Percentiles rank a stretch among this genome's conserved stretches.
Conservation (phyloP, 2,888 invertebrate genomes). For the Aplocera efformata region DNA sequence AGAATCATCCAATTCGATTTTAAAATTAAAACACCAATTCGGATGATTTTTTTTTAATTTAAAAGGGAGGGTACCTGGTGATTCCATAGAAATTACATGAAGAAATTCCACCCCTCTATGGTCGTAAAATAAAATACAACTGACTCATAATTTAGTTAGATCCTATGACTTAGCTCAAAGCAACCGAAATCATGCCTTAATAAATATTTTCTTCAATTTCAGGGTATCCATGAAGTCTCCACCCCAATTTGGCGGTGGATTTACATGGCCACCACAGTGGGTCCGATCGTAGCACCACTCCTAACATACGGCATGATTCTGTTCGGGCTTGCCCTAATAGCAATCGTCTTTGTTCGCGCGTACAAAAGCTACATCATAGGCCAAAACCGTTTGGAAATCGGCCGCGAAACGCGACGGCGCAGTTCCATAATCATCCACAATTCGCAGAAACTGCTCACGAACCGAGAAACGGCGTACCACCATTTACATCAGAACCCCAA, state of each 20-base stretch:
- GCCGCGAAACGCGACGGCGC: conserved; percentile 85
- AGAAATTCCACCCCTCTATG: no score
- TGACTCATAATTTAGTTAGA: no score
- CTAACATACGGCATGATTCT: conserved; percentile 87
- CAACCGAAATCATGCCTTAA: no score
- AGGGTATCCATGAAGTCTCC: conserved; percentile 89
- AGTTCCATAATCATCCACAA: conserved; percentile 82
- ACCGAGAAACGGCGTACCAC: conserved; percentile 75
- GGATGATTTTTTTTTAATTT: no score
- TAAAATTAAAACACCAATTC: no score
- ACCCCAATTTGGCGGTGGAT: conserved; percentile 91
- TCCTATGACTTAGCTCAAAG: no score
- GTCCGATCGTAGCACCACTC: conserved; percentile 85
- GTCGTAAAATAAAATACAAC: no score
- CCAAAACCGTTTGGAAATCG: conserved; percentile 85
- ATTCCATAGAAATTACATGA: no score
- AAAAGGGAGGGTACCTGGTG: no score
- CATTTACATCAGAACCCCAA: conserved; percentile 30
- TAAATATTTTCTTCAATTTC: conserved; percentile 34
- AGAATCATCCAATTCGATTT: no score
- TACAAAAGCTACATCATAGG: conserved; percentile 88
- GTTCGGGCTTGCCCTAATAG: conserved; percentile 83
- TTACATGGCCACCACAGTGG: conserved; percentile 88
- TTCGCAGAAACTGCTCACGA: conserved; percentile 80
- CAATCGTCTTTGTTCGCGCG: conserved; percentile 84